These are phyloP conservation scores for Spilosoma lubricipeda DNA, from an alignment of 2,888 invertebrate genomes.

Conservation along the genomic window DNA sequence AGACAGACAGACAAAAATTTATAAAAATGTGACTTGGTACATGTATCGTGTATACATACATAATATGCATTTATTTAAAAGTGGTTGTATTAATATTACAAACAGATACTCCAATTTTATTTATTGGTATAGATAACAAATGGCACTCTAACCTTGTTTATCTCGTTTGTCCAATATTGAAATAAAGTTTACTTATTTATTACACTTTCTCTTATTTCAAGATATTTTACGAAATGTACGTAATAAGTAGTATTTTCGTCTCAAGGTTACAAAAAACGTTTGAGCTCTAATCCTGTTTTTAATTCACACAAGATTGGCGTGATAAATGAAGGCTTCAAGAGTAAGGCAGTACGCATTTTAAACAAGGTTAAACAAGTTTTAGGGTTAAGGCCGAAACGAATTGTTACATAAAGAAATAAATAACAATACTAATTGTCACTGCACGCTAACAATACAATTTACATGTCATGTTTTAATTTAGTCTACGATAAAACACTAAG, in stretches of 20 bases:
- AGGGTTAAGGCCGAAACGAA: slow-evolving; percentile 4
- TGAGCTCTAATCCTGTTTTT: slow-evolving; percentile 29
- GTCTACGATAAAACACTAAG: background rate
- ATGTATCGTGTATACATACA: too few relatives aligned
- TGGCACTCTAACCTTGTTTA: background rate
- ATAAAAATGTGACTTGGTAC: too few relatives aligned
- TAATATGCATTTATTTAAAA: too few relatives aligned
- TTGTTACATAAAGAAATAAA: background rate
- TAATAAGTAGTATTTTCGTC: slow-evolving; percentile 26
- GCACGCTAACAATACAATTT: background rate
- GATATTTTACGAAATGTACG: slow-evolving; percentile 1
- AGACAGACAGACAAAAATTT: too few relatives aligned
- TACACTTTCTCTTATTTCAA: background rate
- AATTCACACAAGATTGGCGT: slow-evolving; percentile 29
- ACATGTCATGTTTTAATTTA: background rate
- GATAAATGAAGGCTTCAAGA: slow-evolving; percentile 31
- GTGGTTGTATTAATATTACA: too few relatives aligned
- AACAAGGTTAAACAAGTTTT: slow-evolving; percentile 15
- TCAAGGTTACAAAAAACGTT: slow-evolving; percentile 39
- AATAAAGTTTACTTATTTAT: background rate
- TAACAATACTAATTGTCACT: background rate
- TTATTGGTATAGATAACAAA: too few relatives aligned
- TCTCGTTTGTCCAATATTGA: background rate
- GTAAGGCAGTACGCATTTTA: slow-evolving; percentile 10
- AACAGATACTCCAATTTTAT: too few relatives aligned